Conservation (phyloP, 1,140 invertebrate species). For the Macrobrachium nipponense region DNA sequence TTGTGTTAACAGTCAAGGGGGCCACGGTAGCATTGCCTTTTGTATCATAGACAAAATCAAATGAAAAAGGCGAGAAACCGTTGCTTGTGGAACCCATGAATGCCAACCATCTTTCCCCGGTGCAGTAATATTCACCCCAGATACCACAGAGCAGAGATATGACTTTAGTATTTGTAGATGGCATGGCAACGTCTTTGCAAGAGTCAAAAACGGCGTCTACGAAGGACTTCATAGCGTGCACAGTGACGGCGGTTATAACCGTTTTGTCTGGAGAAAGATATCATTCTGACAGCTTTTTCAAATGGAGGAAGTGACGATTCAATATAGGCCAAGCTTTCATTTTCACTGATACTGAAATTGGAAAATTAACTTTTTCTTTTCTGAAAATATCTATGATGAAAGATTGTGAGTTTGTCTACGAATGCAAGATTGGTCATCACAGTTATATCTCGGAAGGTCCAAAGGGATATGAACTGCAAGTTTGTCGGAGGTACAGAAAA, state of each 20-base stretch:
- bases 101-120: conserved; percentile 70
- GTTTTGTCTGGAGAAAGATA: too few relatives aligned
- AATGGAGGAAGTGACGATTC: too few relatives aligned
- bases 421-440: conserved; percentile 69
- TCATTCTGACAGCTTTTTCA: too few relatives aligned
- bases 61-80: conserved; percentile 83
- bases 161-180: conserved; percentile 80
- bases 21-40: background rate
- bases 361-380: too few relatives aligned
- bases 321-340: too few relatives aligned
- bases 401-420: too few relatives aligned
- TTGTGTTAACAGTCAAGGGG: conserved; percentile 33
- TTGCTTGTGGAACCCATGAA: conserved; percentile 68
- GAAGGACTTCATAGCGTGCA: conserved; percentile 75
- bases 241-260: conserved; percentile 61
- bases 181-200: conserved; percentile 84
- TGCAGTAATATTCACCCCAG: conserved; percentile 77
- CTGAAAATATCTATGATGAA: too few relatives aligned
- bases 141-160: conserved; percentile 85
- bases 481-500: conserved; percentile 8
- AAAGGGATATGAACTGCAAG: conserved; percentile 11
- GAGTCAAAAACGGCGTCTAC: conserved; percentile 82
- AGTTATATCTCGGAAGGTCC: conserved; percentile 38
- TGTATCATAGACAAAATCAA: conserved; percentile 74
- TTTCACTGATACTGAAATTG: too few relatives aligned